These are phyloP conservation scores for Lytechinus pictus DNA, from an alignment of 35 echinoderm and acorn worm species.

Conservation along the genomic window DNA sequence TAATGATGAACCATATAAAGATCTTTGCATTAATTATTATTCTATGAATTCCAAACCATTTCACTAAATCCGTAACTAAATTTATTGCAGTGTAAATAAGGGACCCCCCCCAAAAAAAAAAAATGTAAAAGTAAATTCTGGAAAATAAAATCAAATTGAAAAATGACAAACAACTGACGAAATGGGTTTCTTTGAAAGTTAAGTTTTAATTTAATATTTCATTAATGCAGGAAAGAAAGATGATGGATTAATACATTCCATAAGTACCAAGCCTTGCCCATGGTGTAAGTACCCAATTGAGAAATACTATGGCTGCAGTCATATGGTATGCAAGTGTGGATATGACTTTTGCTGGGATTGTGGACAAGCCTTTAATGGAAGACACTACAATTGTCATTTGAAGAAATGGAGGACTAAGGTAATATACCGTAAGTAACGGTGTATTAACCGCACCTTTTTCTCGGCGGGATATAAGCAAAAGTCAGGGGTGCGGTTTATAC, in stretches of 20 bases:
- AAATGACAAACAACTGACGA: background rate
- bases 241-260: background rate
- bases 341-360: conserved; percentile 57
- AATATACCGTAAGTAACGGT: too few relatives aligned
- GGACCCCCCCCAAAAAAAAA: too few relatives aligned
- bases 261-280: conserved; percentile 39
- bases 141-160: too few relatives aligned
- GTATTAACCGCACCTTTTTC: too few relatives aligned
- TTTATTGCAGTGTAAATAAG: too few relatives aligned
- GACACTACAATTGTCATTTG: background rate
- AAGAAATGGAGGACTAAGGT: background rate
- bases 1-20: background rate
- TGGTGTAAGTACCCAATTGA: conserved; percentile 47
- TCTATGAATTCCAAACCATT: background rate
- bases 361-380: background rate
- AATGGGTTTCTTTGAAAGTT: background rate
- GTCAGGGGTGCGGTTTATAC: too few relatives aligned
- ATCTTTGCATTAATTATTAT: background rate
- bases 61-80: background rate
- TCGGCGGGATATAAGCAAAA: too few relatives aligned
- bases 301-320: conserved; percentile 39
- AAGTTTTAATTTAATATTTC: background rate
- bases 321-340: conserved; percentile 46
- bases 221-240: background rate
- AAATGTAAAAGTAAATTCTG: too few relatives aligned